Conservation (phyloP, 2,113 vertebrate genomes). For the Pagrus major region DNA sequence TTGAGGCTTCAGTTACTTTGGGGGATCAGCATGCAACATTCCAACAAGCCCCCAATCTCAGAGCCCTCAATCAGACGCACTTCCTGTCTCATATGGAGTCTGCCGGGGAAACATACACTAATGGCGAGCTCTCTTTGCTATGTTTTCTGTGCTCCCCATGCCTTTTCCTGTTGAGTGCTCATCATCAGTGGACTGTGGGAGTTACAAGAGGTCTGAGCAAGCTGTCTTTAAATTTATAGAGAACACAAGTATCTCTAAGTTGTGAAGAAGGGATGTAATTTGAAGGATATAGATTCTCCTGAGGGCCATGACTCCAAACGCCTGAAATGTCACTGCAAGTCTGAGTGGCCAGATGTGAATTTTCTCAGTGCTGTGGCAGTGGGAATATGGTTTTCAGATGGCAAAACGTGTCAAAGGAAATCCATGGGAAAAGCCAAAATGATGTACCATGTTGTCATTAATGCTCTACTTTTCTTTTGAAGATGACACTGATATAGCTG, state of each 20-base stretch:
- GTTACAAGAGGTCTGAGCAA: constrained; percentile 22
- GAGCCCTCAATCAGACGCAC: constrained; percentile 67
- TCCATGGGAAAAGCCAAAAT: constrained; percentile 59
- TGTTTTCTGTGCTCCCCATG: constrained; percentile 42
- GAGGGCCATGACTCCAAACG: constrained; percentile 36
- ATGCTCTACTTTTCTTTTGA: constrained; percentile 57
- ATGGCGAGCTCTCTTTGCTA: constrained; percentile 31
- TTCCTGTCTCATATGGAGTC: constrained; percentile 63
- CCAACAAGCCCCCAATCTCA: constrained; percentile 62
- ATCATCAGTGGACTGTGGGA: constrained; percentile 27
- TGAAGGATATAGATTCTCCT: constrained; percentile 49
- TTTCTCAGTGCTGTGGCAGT: constrained; percentile 29
- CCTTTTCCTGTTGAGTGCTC: constrained; percentile 35
- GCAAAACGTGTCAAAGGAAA: constrained; percentile 65
- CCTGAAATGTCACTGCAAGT: constrained; percentile 46
- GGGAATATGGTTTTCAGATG: constrained; percentile 77
- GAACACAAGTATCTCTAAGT: constrained; percentile 24
- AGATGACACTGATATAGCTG: constrained; percentile 59
- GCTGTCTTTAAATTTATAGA: constrained; percentile 37
- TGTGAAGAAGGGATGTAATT: constrained; percentile 49
- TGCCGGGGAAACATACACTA: constrained; percentile 38
- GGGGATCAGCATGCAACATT: constrained; percentile 75
- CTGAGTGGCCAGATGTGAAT: constrained; percentile 75
- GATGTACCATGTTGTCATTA: constrained; percentile 47
- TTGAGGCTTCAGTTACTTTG: constrained; percentile 69